A percentile compares a stretch with the other conserved stretches of the same genome.
Evolutionary conservation across 1,140 invertebrate genomes (phyloP).

Genomic region (Eurosta solidaginis): DNA sequence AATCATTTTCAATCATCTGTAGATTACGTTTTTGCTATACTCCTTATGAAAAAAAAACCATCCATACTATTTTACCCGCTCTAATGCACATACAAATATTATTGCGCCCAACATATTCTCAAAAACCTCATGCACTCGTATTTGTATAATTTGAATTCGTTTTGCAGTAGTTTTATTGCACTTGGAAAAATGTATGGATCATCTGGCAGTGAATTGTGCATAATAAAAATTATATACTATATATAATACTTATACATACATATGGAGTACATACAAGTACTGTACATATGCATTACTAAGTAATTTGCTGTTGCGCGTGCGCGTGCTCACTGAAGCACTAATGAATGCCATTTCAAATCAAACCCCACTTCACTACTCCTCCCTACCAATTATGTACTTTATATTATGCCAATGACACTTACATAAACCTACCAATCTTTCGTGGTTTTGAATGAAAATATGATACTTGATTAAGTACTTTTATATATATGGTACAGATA

Average conservation of each 20-base stretch:
- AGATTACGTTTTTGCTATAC: background rate
- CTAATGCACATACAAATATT: no score
- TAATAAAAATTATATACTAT: background rate
- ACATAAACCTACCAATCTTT: no score
- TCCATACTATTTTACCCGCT: no score
- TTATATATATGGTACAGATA: no score
- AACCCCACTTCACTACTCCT: no score
- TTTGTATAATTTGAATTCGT: background rate
- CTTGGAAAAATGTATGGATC: background rate
- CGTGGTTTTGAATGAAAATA: background rate
- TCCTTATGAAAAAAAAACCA: no score
- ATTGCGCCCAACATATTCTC: background rate
- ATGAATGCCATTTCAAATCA: background rate
- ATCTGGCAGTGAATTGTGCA: background rate
- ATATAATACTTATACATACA: background rate
- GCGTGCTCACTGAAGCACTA: background rate
- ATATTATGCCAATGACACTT: background rate
- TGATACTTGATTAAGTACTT: no score
- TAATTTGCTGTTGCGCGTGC: background rate
- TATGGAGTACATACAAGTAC: no score
- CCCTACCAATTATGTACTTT: background rate
- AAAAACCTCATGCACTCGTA: background rate
- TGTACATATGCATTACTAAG: no score
- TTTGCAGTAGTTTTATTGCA: background rate
- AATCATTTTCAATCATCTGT: no score